Evolutionary conservation across 2,797 vertebrate genomes (phyloP).

Genomic region (Cynodonichthys magdalenae): DNA sequence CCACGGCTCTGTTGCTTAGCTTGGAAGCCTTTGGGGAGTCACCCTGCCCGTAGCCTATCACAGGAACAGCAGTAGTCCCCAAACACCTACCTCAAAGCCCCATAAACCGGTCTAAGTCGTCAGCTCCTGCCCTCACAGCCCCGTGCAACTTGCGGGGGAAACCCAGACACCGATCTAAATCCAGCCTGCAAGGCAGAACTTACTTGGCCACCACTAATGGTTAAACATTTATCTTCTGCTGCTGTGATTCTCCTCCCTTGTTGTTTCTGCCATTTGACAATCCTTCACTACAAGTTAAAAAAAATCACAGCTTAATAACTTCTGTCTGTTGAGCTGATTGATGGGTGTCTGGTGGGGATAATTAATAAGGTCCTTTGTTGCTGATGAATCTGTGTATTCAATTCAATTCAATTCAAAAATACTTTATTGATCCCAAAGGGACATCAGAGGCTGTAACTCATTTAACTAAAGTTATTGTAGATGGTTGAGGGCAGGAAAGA

Average conservation of each 20-base stretch:
- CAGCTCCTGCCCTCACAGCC: slow-evolving; percentile 40
- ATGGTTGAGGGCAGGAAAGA: no score
- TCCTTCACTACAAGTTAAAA: slow-evolving; percentile 27
- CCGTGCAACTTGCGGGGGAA: slow-evolving; percentile 31
- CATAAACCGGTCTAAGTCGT: slow-evolving; percentile 41
- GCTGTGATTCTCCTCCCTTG: slow-evolving; percentile 41
- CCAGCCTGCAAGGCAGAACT: slow-evolving; percentile 48
- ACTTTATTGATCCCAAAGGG: no score
- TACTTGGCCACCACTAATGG: slow-evolving; percentile 64
- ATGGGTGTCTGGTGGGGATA: slow-evolving; percentile 36
- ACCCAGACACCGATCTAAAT: slow-evolving; percentile 58
- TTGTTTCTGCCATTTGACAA: slow-evolving; percentile 29
- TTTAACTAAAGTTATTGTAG: no score
- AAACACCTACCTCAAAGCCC: slow-evolving; percentile 39
- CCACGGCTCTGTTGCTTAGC: slow-evolving; percentile 55
- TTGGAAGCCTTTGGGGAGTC: slow-evolving; percentile 56
- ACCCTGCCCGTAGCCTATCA: slow-evolving; percentile 65
- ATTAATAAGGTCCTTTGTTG: slow-evolving; percentile 50
- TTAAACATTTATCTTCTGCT: slow-evolving; percentile 70
- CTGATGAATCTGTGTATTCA: slow-evolving; percentile 46
- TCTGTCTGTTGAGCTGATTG: slow-evolving; percentile 9
- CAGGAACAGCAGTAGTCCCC: slow-evolving; percentile 61
- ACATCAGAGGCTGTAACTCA: no score
- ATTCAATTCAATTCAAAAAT: no score
- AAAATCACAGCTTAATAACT: slow-evolving; percentile 29